Evolutionary conservation across 2,888 invertebrate species (phyloP).

Genomic region (Hemicrepidius hirtus): DNA sequence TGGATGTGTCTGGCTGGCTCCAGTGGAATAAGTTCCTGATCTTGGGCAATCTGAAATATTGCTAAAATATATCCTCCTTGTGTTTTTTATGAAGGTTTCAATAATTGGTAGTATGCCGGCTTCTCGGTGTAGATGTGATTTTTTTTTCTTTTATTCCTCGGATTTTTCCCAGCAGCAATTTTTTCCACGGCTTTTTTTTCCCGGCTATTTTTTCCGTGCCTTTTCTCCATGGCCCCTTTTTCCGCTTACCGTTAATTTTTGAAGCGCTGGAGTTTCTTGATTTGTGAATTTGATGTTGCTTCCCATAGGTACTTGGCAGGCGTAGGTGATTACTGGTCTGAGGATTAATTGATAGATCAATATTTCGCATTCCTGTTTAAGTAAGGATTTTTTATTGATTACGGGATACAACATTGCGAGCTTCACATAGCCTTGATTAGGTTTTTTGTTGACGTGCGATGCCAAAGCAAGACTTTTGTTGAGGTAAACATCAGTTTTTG

Average conservation of each 20-base stretch:
- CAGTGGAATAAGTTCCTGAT: not conserved
- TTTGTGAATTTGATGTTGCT: not conserved
- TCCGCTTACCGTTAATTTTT: too few relatives aligned
- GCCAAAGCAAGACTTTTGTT: not conserved
- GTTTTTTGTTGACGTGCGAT: not conserved
- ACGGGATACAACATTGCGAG: not conserved
- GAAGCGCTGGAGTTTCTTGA: not conserved
- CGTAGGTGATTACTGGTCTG: not conserved
- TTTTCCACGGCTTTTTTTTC: too few relatives aligned
- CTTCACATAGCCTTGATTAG: not conserved
- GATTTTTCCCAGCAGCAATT: not conserved
- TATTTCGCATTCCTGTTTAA: too few relatives aligned
- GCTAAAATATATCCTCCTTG: too few relatives aligned
- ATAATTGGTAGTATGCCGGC: slow-evolving; percentile 7
- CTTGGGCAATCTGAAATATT: slow-evolving; percentile 4
- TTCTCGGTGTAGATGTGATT: not conserved
- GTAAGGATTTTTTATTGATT: too few relatives aligned
- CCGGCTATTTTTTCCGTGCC: too few relatives aligned
- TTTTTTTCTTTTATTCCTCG: not conserved
- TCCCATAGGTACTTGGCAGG: not conserved
- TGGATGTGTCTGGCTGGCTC: slow-evolving; percentile 1
- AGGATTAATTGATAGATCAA: not conserved
- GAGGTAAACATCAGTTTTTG: too few relatives aligned
- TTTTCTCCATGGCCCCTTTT: too few relatives aligned
- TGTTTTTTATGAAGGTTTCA: slow-evolving; percentile 5